Base-by-base conservation (phyloP, 2,888 invertebrate genomes). In the Ernsta delagoae region DNA sequence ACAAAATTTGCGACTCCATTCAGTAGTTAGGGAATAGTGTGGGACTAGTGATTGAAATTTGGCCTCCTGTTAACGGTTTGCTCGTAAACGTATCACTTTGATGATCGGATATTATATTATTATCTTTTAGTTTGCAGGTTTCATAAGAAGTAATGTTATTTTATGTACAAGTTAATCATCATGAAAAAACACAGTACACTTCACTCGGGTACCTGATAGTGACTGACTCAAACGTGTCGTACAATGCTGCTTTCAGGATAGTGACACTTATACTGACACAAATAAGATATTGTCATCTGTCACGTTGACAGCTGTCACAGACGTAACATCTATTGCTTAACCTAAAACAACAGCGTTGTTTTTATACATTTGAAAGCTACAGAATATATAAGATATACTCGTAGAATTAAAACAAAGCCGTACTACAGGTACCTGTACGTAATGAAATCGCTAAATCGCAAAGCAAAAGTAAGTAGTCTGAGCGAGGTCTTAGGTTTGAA, bases 401-500 rank as follows among this genome's bases (percentile, higher is more conserved):
- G n/a, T n/a, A n/a, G n/a, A n/a, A 50, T 7, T 50, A 50, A 50
- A 16, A 50, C 12, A 16, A 12, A 12, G 48, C 12, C 3, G n/a
- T 12, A 48, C 12, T 3, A 24, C n/a, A n/a, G n/a, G n/a, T n/a
- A n/a, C n/a, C n/a, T n/a, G n/a, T 6, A 5, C 12, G 9, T 31
- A 16, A 34, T 24, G 24, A 24, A 54, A 31, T 65, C 53, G 43
- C 5, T 61, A 56, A 56, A 56, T 61, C 61, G 67, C 61, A 9
- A 59, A 53, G 60, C 54, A 66, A 66, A 60, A 66, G 60, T 61
- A 50, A 36, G 54, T 41, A 56, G 56, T 45, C 34, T 36, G 61
- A 54, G 9, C 61, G 48, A 45, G 43, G 56, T 50, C 56, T 68
- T 56, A 68, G 79, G 79, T 78, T 80, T 71, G 78, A 80, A 83